These are phyloP conservation scores for Rhogogaster chlorosoma DNA, from an alignment of 2,888 invertebrate genomes.

Conservation along the genomic window DNA sequence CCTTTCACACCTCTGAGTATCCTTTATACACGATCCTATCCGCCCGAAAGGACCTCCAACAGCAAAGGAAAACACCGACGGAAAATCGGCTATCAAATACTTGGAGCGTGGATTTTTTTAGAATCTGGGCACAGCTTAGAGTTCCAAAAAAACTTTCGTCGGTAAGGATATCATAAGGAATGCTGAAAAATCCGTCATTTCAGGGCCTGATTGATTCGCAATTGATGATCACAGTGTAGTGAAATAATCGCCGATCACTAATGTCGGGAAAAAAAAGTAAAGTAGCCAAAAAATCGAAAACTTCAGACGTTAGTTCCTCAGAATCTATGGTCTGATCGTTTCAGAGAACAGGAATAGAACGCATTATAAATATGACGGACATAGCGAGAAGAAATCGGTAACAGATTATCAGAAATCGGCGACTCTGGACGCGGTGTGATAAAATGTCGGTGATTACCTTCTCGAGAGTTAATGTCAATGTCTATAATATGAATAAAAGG, in stretches of 20 bases:
- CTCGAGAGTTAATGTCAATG: neutral
- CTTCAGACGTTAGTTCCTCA: neutral
- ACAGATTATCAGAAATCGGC: neutral
- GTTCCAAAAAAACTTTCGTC: neutral
- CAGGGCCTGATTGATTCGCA: neutral
- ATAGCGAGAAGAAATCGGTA: neutral
- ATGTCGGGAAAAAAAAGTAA: neutral
- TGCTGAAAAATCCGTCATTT: neutral
- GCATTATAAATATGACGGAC: neutral
- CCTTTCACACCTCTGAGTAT: constrained; percentile 68
- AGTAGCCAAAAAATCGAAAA: neutral
- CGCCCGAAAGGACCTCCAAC: constrained; percentile 32
- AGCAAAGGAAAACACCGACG: constrained; percentile 38
- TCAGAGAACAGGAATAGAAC: neutral
- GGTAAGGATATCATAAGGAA: neutral
- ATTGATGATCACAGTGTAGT: neutral
- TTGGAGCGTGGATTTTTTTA: neutral
- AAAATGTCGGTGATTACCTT: neutral
- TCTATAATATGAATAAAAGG: neutral
- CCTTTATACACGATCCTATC: constrained; percentile 41
- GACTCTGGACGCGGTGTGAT: neutral
- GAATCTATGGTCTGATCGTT: neutral
- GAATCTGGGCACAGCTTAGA: neutral
- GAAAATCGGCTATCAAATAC: constrained; percentile 18
- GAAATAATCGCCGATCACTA: neutral